Percentiles rank a stretch among this genome's conserved stretches.
These are phyloP conservation scores for Fratercula arctica DNA, from an alignment of 2,797 vertebrate species.

Conservation along the genomic window DNA sequence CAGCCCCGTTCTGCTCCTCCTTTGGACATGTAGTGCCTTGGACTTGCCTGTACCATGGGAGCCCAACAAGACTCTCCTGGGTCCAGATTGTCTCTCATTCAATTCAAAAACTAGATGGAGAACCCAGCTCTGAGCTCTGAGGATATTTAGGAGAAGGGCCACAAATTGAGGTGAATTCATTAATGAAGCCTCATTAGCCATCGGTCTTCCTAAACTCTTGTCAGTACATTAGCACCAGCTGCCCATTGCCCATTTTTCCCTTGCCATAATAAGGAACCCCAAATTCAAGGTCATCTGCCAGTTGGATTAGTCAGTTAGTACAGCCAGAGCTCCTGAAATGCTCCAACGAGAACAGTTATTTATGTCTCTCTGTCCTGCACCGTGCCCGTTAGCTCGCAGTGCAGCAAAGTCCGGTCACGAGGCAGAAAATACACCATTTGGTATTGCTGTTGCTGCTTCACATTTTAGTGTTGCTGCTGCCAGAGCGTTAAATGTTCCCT, in stretches of 20 bases:
- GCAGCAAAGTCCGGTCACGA: neutral
- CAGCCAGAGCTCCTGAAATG: neutral
- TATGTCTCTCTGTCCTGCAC: neutral
- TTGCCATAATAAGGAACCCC: neutral
- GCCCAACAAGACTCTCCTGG: neutral
- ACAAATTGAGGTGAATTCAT: neutral
- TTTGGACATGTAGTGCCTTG: neutral
- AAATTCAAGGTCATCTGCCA: neutral
- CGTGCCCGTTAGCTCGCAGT: neutral
- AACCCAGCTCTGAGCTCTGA: neutral
- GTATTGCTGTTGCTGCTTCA: neutral
- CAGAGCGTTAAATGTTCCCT: neutral
- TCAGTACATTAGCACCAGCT: neutral
- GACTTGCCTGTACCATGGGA: neutral
- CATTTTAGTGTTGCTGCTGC: neutral
- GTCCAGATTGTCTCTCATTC: neutral
- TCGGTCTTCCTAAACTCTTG: neutral
- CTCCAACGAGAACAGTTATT: neutral
- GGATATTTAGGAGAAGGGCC: neutral
- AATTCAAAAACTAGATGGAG: neutral
- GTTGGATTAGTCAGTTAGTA: neutral
- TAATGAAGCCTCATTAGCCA: slow-evolving; percentile 16
- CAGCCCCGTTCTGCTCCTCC: neutral
- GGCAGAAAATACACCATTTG: neutral
- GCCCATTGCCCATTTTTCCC: neutral